Conservation (phyloP, 30 jellyfish, hydroid and myxozoan species). For the Cassiopea xamachana region DNA sequence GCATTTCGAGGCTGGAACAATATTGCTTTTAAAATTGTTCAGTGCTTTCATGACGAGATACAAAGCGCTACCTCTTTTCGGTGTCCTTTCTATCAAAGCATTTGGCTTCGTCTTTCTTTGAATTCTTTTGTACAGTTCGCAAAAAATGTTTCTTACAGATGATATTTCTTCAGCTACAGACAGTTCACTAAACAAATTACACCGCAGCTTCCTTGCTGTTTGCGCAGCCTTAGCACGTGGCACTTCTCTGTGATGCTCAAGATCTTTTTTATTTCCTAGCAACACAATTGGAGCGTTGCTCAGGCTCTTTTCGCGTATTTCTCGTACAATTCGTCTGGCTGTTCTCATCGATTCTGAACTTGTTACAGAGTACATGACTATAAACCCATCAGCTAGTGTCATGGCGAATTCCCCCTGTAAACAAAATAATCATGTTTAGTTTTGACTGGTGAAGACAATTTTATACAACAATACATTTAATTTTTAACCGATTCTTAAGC, state of each 20-base stretch:
- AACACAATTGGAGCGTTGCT: constrained; percentile 64
- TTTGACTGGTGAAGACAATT: too few relatives aligned
- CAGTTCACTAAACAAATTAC: constrained; percentile 71
- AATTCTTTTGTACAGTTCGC: constrained; percentile 63
- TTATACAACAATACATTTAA: too few relatives aligned
- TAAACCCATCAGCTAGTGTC: constrained; percentile 71
- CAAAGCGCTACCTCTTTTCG: constrained; percentile 59
- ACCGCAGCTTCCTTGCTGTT: constrained; percentile 59
- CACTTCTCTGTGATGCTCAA: constrained; percentile 63
- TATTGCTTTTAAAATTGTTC: constrained; percentile 51
- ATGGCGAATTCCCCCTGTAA: constrained; percentile 70
- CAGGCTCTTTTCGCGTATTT: constrained; percentile 49
- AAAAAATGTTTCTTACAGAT: constrained; percentile 65
- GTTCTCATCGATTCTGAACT: constrained; percentile 55
- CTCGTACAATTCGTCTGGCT: constrained; percentile 60
- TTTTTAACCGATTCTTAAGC: too few relatives aligned
- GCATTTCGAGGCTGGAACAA: constrained; percentile 8
- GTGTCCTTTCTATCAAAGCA: constrained; percentile 17
- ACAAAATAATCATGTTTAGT: not conserved
- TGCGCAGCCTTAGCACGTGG: constrained; percentile 69
- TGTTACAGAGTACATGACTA: constrained; percentile 69
- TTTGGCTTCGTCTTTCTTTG: constrained; percentile 33
- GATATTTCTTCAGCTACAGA: constrained; percentile 85
- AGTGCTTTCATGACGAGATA: constrained; percentile 50
- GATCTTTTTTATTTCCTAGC: constrained; percentile 72